phyloP scores from a whole-genome alignment of 2,113 vertebrate genomes.

The Poicephalus meyeri region DNA sequence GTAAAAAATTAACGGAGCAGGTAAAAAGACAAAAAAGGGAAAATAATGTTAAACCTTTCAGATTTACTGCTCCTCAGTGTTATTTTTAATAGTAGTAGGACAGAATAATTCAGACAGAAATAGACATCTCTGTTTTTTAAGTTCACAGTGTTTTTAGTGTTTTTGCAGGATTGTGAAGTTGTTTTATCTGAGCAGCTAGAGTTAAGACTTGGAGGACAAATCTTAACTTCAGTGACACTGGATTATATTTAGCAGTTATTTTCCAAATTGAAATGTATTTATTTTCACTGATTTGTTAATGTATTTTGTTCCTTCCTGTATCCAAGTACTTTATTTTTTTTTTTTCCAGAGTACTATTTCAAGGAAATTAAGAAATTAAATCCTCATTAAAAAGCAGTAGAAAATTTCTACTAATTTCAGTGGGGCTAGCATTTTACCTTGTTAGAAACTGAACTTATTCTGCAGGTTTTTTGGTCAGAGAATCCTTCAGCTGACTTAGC shows the following conservation, averaged over 20 bases:
- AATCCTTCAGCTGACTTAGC: neutral
- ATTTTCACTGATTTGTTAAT: neutral
- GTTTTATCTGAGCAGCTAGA: constrained; percentile 29
- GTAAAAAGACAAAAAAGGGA: no score
- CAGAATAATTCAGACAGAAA: neutral
- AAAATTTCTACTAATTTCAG: neutral
- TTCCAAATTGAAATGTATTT: neutral
- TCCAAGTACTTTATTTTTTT: neutral
- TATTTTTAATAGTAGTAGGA: neutral
- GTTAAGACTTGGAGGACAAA: neutral
- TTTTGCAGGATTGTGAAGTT: neutral
- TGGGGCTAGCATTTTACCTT: neutral
- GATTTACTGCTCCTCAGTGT: neutral
- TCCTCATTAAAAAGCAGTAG: neutral
- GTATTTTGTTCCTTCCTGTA: neutral
- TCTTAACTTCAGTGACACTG: neutral
- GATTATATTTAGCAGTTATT: neutral
- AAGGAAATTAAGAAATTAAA: neutral
- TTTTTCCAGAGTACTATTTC: neutral
- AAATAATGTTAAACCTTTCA: neutral
- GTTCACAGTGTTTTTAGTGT: neutral
- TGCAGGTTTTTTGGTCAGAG: neutral
- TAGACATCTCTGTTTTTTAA: neutral
- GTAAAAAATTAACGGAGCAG: neutral
- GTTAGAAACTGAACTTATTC: neutral